Evolutionary conservation across 1,140 invertebrate genomes (phyloP), one percentile per base, ranked within the genome.

Genomic region (Philaenus spumarius): DNA sequence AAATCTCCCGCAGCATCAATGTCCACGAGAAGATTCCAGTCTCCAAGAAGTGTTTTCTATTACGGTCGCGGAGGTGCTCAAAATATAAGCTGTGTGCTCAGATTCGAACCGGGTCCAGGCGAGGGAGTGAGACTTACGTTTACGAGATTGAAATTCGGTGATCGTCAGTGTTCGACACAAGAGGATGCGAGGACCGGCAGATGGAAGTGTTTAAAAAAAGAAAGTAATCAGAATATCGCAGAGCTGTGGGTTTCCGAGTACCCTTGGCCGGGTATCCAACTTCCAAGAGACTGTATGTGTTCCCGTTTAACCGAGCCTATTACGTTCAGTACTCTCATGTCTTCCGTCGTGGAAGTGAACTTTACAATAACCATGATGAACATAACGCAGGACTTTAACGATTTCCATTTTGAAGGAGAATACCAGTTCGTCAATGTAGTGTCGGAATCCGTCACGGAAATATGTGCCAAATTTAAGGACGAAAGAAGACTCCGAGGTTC

Each of bases 281-380:
- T 89, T 55, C 75, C 81, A 50, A 76, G 86, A 40, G 84, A 87
- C 67, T 90, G 87, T 66, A 72, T 90, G 22, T 90, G 88, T 68
- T 82, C 83, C 6, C 85, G 85, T 69, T 74, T 85, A 43, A 79
- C 76, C 19, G 81, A 83, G 53, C 78, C 79, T 19, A 64, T 77
- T 20, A 73, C 81, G 35, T 62, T 80, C 26, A 80, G 80, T 40
- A 83, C 81, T 19, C 72, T 87, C 52, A 83, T 84, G 1, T 82
- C 84, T 1, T 78, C 78, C 39, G 78, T 81, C 51, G 78, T 89
- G 1, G 84, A 86, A 68, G 77, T 89, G 0, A 82, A 81, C 63
- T 90, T 91, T 68, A 79, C 78, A 0, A 80, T 90, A 1, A 84
- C 80, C 1, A 78, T 83, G 64, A 91, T 92, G 89, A 87, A 86